Conservation (phyloP, 2,113 vertebrate genomes). For the Macquaria ambigua region DNA sequence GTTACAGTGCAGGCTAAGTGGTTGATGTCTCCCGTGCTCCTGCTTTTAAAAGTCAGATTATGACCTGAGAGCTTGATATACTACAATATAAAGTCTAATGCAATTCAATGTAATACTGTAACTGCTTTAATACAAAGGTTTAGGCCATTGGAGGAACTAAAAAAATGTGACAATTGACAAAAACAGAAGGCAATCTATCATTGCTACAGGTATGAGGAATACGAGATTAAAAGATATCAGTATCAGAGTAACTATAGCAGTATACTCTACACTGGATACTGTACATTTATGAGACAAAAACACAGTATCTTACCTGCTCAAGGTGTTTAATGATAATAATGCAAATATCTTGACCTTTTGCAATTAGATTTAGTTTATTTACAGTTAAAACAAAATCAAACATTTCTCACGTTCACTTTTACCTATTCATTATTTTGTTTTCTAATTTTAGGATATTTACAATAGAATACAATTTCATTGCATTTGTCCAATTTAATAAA, state of each 20-base stretch:
- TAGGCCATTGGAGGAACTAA: neutral
- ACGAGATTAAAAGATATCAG: neutral
- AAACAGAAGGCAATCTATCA: neutral
- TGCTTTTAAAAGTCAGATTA: neutral
- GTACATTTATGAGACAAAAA: neutral
- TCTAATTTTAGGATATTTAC: neutral
- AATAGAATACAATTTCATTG: neutral
- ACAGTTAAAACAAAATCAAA: neutral
- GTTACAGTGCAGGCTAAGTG: neutral
- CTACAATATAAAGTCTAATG: too few relatives aligned
- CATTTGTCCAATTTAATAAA: neutral
- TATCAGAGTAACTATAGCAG: neutral
- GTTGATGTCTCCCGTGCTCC: neutral
- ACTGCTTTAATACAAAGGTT: neutral
- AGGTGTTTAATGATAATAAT: neutral
- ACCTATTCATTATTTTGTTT: neutral
- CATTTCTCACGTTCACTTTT: neutral
- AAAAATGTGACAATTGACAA: neutral
- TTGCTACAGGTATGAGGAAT: neutral
- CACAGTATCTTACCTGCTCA: neutral
- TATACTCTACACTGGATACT: neutral
- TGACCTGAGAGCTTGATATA: neutral
- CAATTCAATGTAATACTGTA: neutral
- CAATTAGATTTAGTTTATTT: neutral
- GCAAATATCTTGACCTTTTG: neutral